Base-by-base conservation (phyloP, 2,888 invertebrate genomes). In the Rotaria macrura region DNA sequence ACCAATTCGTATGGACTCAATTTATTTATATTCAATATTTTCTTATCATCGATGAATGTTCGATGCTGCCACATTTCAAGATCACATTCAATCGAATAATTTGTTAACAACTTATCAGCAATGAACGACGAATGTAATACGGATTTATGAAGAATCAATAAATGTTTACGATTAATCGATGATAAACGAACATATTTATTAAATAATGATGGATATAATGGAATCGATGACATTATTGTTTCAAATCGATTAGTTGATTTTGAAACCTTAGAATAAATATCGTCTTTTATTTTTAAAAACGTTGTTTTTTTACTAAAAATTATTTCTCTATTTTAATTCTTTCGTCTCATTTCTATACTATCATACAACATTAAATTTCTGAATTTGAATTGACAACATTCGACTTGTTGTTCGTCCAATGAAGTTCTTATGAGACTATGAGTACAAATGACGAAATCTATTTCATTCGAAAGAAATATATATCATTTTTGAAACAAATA, bases 41-140 rank as follows among this genome's bases (percentile, higher is more conserved):
- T 25, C 40, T 40, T 40, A 79, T 79, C 40, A 79, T 43, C 43
- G 43, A 43, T 79, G 4, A 79, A 43, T 43, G 20, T 79, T n/a
- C 43, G 43, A 43, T 25, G 5, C 43, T 79, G 40, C 79, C 79
- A 79, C 25, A n/a, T 25, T 79, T 79, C 79, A 38, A 79, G 17
- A 14, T 43, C 10, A n/a, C 5, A 7, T 43, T n/a, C n/a, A 38
- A 79, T 25, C n/a, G 23, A n/a, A 43, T 79, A 43, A 43, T 79
- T 79, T 0, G 43, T 25, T 43, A 43, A 79, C 0, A 79, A 25
- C 43, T 43, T 43, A 25, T 14, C 10, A n/a, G 43, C 12, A 79
- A 79, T 38, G 43, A 43, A 79, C 43, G 79, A 79, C 14, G 79
- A 79, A 79, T 79, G 79, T 43, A 79, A 40, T 79, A 79, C 25